Conservation (phyloP, 2,113 vertebrate species). For the Platichthys flesus region DNA sequence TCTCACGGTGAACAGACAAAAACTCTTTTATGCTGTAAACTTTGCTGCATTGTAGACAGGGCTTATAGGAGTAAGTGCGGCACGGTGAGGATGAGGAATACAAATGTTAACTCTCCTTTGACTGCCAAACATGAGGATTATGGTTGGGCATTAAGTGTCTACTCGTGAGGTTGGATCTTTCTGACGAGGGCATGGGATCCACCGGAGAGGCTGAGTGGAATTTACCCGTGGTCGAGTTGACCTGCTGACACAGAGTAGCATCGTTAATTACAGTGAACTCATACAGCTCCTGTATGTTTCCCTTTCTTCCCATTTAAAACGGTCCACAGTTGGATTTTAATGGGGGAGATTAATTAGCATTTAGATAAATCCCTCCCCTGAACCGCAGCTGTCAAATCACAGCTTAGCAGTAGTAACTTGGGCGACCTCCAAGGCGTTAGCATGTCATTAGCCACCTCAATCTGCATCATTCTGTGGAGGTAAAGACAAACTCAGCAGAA, state of each 20-base stretch:
- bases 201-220: background rate
- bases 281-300: slow-evolving; percentile 1
- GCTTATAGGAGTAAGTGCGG: slow-evolving; percentile 50
- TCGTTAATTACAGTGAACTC: slow-evolving; percentile 23
- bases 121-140: slow-evolving; percentile 48
- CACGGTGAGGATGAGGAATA: slow-evolving; percentile 61
- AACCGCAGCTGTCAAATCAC: background rate
- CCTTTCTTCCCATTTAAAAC: slow-evolving; percentile 17
- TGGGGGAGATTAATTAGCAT: background rate
- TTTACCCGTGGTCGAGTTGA: slow-evolving; percentile 31
- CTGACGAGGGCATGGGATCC: slow-evolving; percentile 48
- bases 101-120: slow-evolving; percentile 66
- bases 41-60: slow-evolving; percentile 61
- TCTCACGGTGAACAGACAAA: slow-evolving; percentile 70
- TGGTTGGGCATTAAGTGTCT: slow-evolving; percentile 39
- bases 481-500: too few species aligned
- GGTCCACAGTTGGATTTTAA: slow-evolving; percentile 2
- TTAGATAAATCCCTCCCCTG: background rate
- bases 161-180: slow-evolving; percentile 34
- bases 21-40: slow-evolving; percentile 74
- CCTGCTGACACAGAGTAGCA: slow-evolving; percentile 31
- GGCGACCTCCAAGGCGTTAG: background rate
- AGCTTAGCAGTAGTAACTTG: background rate
- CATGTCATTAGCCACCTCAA: background rate
- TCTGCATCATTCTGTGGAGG: background rate